Conservation (phyloP, 2,797 vertebrate genomes). For the Poecilia wingei region DNA sequence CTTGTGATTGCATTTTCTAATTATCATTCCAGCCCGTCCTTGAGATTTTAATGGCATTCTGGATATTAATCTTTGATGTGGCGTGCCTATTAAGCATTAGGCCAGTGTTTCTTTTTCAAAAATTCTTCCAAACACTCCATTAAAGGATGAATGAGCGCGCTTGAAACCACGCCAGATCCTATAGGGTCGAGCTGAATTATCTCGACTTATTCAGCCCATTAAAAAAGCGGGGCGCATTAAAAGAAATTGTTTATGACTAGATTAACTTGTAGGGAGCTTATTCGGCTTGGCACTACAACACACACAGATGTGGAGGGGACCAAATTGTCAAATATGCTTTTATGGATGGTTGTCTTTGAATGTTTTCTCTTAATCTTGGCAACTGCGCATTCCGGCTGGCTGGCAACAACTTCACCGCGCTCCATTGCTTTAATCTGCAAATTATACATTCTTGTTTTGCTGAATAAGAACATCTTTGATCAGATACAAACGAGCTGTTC, state of each 20-base stretch:
- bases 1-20: constrained; percentile 86
- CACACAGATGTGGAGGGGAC: constrained; percentile 31
- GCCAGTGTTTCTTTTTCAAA: constrained; percentile 69
- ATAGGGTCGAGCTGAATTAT: constrained; percentile 71
- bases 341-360: constrained; percentile 50
- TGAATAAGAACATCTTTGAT: constrained; percentile 78
- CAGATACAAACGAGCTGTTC: constrained; percentile 70
- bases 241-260: constrained; percentile 72
- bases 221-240: constrained; percentile 59
- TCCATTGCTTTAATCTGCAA: constrained; percentile 66
- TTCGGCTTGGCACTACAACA: constrained; percentile 43
- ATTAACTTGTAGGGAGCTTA: constrained; percentile 59
- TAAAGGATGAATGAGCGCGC: constrained; percentile 61
- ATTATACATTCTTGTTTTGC: constrained; percentile 75
- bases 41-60: constrained; percentile 85
- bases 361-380: constrained; percentile 66
- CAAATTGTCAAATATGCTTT: constrained; percentile 56
- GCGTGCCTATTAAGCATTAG: constrained; percentile 79
- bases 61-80: constrained; percentile 85
- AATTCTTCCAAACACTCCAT: constrained; percentile 76
- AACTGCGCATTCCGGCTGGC: constrained; percentile 30
- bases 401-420: constrained; percentile 53
- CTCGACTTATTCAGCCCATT: constrained; percentile 69
- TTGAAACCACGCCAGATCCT: constrained; percentile 71
- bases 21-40: constrained; percentile 85